Base-by-base conservation (phyloP, 2,888 invertebrate genomes). In the Diaprepes abbreviatus region DNA sequence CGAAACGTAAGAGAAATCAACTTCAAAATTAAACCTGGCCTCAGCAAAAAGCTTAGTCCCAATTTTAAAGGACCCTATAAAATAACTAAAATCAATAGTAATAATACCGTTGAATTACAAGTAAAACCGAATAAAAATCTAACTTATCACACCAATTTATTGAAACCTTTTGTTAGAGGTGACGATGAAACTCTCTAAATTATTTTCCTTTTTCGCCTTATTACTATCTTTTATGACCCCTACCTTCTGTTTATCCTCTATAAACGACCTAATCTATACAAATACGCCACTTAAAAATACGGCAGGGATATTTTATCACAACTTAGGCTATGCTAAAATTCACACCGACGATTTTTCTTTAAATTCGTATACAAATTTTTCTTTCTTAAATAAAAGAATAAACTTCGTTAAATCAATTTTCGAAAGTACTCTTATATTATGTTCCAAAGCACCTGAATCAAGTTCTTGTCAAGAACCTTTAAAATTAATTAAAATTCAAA, bases 401-500 rank as follows among this genome's bases (percentile, higher is more conserved):
- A 17, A 17, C 10, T 48, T 48, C 24, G 48, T 21, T 12, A 48
- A 21, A 48, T 17, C 48, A 48, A 3, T 19, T 12, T 48, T 7
- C 21, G 21, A 48, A 6, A 48, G 21, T 12, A 48, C 48, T 52
- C 12, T 33, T 4, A 52, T 28, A 28, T 6, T 28, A 6, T 28
- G 28, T 28, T 28, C 28, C 28, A 28, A 28, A 28, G 6, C 6
- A 6, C 28, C 28, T 6, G 28, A 28, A 28, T n/a, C n/a, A n/a
- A n/a, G n/a, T n/a, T n/a, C n/a, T n/a, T n/a, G n/a, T n/a, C n/a
- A n/a, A n/a, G n/a, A n/a, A n/a, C n/a, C n/a, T n/a, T n/a, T n/a
- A n/a, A n/a, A 52, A 31, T 31, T 52, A 14, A 52, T 52, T 6
- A 33, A 33, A 52, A 52, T 14, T 33, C 12, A 31, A 52, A 33